Conservation (phyloP, 2,797 vertebrate genomes). For the Liasis olivaceus region DNA sequence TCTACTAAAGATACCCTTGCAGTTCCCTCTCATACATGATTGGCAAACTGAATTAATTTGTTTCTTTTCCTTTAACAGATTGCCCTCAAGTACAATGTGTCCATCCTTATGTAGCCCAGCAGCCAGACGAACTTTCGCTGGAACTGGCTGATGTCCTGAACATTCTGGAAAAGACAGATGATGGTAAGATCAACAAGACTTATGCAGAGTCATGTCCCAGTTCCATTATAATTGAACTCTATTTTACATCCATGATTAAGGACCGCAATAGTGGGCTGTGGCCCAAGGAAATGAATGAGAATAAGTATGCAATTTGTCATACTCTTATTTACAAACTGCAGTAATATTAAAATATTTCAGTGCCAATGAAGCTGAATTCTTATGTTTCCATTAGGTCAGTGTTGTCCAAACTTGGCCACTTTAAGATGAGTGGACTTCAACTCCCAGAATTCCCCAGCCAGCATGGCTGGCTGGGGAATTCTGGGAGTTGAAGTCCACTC, state of each 20-base stretch:
- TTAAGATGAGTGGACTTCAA: too few species aligned
- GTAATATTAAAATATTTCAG: neutral
- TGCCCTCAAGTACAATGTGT: constrained; percentile 96
- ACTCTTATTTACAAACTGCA: neutral
- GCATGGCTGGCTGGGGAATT: too few species aligned
- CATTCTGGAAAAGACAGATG: constrained; percentile 89
- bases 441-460: too few species aligned
- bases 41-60: neutral
- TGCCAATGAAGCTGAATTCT: neutral
- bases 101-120: constrained; percentile 91
- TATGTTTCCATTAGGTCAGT: neutral
- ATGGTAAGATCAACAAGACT: constrained; percentile 75
- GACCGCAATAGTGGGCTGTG: neutral
- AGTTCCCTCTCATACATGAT: neutral
- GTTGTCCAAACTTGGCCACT: too few species aligned
- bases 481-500: too few species aligned
- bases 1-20: neutral
- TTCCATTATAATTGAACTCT: neutral
- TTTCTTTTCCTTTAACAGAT: constrained; percentile 72
- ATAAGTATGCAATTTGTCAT: neutral
- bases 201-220: neutral
- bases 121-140: constrained; percentile 91
- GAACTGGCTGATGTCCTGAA: constrained; percentile 94
- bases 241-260: neutral
- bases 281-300: neutral